phyloP scores from a whole-genome alignment of 2,888 invertebrate genomes.

The Harpalus rubripes region DNA sequence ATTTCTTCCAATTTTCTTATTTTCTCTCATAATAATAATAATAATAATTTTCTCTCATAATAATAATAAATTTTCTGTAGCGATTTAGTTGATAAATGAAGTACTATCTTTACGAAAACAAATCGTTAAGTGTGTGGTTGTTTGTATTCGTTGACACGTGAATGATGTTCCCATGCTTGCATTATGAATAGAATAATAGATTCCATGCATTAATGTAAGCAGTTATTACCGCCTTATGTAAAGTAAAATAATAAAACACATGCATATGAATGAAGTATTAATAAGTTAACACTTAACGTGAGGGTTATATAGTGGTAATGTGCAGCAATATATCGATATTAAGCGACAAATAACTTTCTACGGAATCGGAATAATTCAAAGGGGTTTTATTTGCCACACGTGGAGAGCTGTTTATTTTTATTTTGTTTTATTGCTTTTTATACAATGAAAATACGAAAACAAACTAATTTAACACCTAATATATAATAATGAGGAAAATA shows the following conservation, averaged over 20 bases:
- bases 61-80: not conserved
- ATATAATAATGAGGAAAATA: not conserved
- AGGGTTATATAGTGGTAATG: too few species aligned
- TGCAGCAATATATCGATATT: not conserved
- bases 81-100: not conserved
- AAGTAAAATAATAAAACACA: not conserved
- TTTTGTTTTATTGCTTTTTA: not conserved
- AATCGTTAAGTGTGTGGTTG: not conserved
- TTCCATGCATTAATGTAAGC: not conserved
- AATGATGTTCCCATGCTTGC: not conserved
- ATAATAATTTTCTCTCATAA: not conserved
- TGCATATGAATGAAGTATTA: not conserved
- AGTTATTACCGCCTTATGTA: not conserved
- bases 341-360: not conserved
- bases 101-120: not conserved
- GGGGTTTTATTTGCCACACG: not conserved
- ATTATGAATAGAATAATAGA: not conserved
- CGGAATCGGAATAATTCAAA: not conserved
- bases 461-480: not conserved
- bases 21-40: not conserved
- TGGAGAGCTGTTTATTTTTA: not conserved
- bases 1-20: not conserved
- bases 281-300: too few species aligned
- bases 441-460: not conserved
- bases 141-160: not conserved